Conservation (phyloP, 2,888 invertebrate species). For the Tetragonula carbonaria region DNA sequence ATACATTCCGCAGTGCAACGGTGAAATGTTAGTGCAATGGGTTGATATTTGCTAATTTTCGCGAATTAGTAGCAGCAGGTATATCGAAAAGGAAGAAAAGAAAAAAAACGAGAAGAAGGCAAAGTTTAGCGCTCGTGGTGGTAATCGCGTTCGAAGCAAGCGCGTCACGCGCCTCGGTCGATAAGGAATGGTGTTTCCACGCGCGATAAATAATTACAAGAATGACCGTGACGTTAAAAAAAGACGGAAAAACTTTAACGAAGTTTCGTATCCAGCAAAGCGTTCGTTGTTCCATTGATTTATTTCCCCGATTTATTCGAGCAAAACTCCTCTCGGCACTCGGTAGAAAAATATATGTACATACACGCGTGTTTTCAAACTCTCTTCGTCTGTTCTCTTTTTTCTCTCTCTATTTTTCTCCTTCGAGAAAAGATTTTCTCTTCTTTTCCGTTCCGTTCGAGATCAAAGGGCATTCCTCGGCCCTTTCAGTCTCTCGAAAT, state of each 20-base stretch:
- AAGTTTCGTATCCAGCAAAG: neutral
- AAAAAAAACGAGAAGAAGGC: no score
- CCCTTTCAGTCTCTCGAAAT: neutral
- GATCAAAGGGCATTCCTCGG: neutral
- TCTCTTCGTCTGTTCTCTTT: neutral
- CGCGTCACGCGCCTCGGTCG: neutral
- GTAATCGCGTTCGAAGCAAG: neutral
- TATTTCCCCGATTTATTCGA: constrained; percentile 27
- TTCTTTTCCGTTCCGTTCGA: neutral
- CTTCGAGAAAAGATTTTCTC: no score
- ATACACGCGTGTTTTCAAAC: neutral
- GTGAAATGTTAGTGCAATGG: no score
- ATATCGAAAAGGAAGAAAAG: no score
- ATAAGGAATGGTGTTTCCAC: constrained; percentile 10
- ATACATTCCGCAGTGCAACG: no score
- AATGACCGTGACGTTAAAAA: neutral
- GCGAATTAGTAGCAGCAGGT: neutral
- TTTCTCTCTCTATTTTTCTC: neutral
- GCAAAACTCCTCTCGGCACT: constrained; percentile 14
- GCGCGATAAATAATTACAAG: constrained; percentile 5
- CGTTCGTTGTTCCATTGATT: constrained; percentile 42
- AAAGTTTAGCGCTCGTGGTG: neutral
- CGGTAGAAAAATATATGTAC: neutral
- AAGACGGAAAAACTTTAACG: neutral
- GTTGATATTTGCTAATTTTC: constrained; percentile 1